Conservation (phyloP, 2,888 invertebrate species). For the Cephonodes hylas region DNA sequence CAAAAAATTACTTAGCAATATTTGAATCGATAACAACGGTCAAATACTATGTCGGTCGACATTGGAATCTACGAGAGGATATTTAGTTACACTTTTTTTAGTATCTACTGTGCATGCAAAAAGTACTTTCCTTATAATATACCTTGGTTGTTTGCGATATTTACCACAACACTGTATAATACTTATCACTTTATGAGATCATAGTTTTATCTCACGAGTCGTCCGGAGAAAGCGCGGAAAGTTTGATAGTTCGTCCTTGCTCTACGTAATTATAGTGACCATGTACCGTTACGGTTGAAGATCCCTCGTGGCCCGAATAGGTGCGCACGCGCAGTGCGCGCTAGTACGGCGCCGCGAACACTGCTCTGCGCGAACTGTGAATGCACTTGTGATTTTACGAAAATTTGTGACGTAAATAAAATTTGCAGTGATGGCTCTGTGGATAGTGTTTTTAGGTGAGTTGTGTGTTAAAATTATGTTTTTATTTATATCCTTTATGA, state of each 20-base stretch:
- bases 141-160: too few relatives aligned
- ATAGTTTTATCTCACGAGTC: not conserved
- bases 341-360: conserved; percentile 7
- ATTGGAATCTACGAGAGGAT: too few relatives aligned
- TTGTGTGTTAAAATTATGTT: too few relatives aligned
- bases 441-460: conserved; percentile 3
- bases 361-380: not conserved
- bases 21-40: too few relatives aligned
- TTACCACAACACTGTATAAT: too few relatives aligned
- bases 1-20: too few relatives aligned
- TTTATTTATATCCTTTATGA: too few relatives aligned
- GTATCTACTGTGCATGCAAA: too few relatives aligned
- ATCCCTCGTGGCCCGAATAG: conserved; percentile 35
- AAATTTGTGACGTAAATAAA: not conserved
- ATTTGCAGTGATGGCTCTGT: not conserved
- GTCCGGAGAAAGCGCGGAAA: conserved; percentile 7
- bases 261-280: conserved; percentile 32
- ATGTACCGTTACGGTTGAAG: conserved; percentile 28
- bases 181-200: too few relatives aligned
- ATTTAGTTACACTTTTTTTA: too few relatives aligned
- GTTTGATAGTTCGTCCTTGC: conserved; percentile 23
- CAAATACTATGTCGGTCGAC: too few relatives aligned
- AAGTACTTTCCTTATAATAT: too few relatives aligned
- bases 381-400: not conserved
- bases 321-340: conserved; percentile 24